Base-by-base conservation (phyloP, 2,113 vertebrate species). In the Cromileptes altivelis region DNA sequence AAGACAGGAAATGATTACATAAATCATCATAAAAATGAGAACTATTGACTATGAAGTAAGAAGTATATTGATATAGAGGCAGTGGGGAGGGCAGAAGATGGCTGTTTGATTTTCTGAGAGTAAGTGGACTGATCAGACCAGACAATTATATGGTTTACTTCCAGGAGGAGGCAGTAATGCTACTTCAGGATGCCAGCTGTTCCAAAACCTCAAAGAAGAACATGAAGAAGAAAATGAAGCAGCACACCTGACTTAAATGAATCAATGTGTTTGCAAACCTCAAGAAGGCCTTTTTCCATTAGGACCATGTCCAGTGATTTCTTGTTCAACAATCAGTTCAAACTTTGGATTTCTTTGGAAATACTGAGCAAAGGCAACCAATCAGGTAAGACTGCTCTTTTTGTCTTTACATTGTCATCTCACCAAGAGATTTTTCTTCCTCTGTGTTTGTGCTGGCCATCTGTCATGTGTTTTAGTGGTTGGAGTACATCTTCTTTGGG, bases 401-500 rank as follows among this genome's bases (percentile, higher is more conserved):
- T 56, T 74, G 3, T 60, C 49, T 63, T 2, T 4, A 57, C 33
- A 2, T 45, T 57, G 18, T 10, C 23, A 23, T 58, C 49, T 70
- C 27, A 61, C 30, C 49, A 14, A 52, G 47, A 37, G 12, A 7
- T 65, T 23, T 25, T 25, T 47, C 37, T 58, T 30, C 33, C 15
- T 17, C 53, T 55, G 4, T 70, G 79, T 73, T 84, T 75, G 63
- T 21, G 1, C 57, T 65, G 58, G 52, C 47, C 42, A 17, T 4
- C 19, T 73, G 0, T 7, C 9, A 25, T 64, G 70, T 60, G 37
- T 70, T 69, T 56, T 61, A 56, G 33, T 69, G 30, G 61, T 47
- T 71, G 78, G 14, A n/a, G 23, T 63, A 14, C 62, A 70, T 62
- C 42, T 23, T 67, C 21, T 57, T 62, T 72, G 67, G 75, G 61